phyloP scores from a whole-genome alignment of 2,888 invertebrate genomes.

The Petrolisthes cinctipes region DNA sequence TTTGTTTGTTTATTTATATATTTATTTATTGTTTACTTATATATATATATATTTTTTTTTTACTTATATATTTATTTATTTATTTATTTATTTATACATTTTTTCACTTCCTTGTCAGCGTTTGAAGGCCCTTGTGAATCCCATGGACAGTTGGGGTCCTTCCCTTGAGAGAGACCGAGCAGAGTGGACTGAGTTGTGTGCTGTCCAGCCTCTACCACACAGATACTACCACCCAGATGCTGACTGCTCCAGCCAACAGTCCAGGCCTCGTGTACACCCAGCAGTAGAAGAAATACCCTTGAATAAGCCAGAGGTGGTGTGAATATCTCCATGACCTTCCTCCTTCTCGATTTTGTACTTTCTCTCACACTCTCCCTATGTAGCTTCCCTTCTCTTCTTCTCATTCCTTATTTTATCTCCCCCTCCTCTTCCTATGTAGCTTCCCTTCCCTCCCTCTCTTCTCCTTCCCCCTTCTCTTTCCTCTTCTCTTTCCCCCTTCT shows the following conservation, averaged over 20 bases:
- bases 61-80: background rate
- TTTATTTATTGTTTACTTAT: background rate
- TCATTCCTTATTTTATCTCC: background rate
- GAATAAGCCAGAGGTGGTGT: background rate
- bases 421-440: background rate
- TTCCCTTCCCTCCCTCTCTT: background rate
- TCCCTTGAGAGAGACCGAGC: slow-evolving; percentile 17
- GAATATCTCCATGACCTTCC: background rate
- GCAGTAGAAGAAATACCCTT: background rate
- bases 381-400: background rate
- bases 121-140: background rate
- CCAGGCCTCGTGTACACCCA: too few relatives aligned
- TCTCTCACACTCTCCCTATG: background rate
- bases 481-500: too few relatives aligned
- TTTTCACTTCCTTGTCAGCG: slow-evolving; percentile 4
- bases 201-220: background rate
- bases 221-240: slow-evolving; percentile 9
- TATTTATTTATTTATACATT: background rate
- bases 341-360: background rate
- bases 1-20: background rate
- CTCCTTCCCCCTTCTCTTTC: background rate
- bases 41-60: background rate
- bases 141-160: slow-evolving; percentile 14
- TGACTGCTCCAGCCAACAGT: background rate
- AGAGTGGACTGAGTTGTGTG: slow-evolving; percentile 22